Evolutionary conservation across 2,888 invertebrate genomes (phyloP), one percentile per base, ranked within the genome.

Genomic region (Bembecia ichneumoniformis): DNA sequence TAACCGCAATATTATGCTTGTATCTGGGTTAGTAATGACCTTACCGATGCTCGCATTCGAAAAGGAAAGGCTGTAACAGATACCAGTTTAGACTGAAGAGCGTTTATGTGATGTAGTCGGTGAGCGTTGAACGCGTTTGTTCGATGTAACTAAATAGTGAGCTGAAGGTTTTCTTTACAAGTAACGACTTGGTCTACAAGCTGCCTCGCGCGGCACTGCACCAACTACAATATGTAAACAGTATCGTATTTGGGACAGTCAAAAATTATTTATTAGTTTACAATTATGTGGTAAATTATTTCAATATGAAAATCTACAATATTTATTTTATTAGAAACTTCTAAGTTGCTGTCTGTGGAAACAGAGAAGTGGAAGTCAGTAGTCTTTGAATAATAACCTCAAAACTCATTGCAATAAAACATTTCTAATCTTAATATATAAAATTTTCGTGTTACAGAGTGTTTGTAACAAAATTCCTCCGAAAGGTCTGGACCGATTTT

Each of bases 91-190:
- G 48, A 40, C 36, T 35, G 9, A 47, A 50, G 48, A 50, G 47
- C 50, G 49, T 52, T 49, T 53, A 50, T 34, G 35, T 46, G 47
- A 52, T 49, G 46, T 28, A 28, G 28, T 28, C 57, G 58, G 58
- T 55, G 56, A 57, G 56, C 55, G 60, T 53, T 56, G 56, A 68
- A 62, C 70, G 67, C 64, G 65, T 66, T 71, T 63, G 63, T 63
- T 58, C 60, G 60, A 59, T 68, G 44, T 44, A 72, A 71, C 69
- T 65, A 63, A 71, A 75, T 74, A 72, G 67, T 66, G 63, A 67
- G 66, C 68, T 66, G 75, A 77, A 76, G 77, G 77, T 66, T 77
- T 74, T 73, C 68, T 67, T n/a, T 67, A 67, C 64, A 64, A 69
- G 68, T 28, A 28, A 28, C 64, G 68, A 60, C 57, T 57, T 57